Evolutionary conservation across 2,888 invertebrate species (phyloP).

Genomic region (Zhuqinia jingwanae): DNA sequence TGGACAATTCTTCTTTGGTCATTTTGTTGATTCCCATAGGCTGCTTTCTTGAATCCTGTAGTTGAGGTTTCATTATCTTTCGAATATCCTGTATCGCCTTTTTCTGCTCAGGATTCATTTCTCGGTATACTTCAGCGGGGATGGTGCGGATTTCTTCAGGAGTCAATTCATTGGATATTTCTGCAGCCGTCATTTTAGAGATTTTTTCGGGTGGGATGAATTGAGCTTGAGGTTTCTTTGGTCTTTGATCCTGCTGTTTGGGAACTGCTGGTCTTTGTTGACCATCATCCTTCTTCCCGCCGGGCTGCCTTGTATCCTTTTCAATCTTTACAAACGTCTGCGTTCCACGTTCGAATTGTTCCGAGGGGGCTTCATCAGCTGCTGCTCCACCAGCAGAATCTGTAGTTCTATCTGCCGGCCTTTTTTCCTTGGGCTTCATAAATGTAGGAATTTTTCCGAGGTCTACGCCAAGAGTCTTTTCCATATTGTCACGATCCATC

Average conservation of each 20-base stretch:
- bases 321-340: constrained; percentile 40
- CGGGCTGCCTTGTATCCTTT: not conserved
- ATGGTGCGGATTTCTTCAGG: constrained; percentile 40
- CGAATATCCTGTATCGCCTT: constrained; percentile 39
- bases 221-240: not conserved
- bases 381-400: not conserved
- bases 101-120: constrained; percentile 57
- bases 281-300: not conserved
- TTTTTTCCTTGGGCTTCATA: constrained; percentile 51
- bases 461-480: constrained; percentile 67
- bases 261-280: not conserved
- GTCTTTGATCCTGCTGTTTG: not conserved
- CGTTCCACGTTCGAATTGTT: constrained; percentile 58
- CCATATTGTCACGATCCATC: constrained; percentile 65
- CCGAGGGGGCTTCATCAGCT: not conserved
- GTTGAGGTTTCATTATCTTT: not conserved
- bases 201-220: constrained; percentile 39
- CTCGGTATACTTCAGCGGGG: constrained; percentile 21
- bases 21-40: constrained; percentile 31
- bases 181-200: constrained; percentile 49
- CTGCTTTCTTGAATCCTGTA: not conserved
- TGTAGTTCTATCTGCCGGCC: no score
- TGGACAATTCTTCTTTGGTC: constrained; percentile 12
- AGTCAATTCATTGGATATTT: constrained; percentile 43
- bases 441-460: constrained; percentile 67